Base-by-base conservation (phyloP, 2,888 invertebrate species). In the Euzetes globulus region DNA sequence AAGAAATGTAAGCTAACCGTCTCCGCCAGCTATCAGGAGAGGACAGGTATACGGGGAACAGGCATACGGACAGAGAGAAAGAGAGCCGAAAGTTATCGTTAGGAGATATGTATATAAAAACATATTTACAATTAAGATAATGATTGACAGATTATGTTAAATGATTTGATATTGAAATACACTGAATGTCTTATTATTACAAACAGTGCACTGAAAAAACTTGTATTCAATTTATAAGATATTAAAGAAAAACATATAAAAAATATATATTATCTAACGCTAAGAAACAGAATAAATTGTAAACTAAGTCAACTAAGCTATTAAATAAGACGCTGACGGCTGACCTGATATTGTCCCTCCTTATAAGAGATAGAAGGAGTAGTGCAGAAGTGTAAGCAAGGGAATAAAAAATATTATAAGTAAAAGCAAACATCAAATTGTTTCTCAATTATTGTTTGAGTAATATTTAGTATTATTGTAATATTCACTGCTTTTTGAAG, bases 1-100 rank as follows among this genome's bases (percentile, higher is more conserved):
- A 99, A 85, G 83, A 99, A 97, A 82, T 99, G 98, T 2, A 97
- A 86, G 83, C 96, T 98, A 13, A 99, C 96, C 86, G 95, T 97
- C 85, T 99, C 98, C 1, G 97, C 94, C 76, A 98, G 84, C 94
- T 98, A 83, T 77, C 19, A 22, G 22, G 19, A 5, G 15, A 29
- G 60, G 15, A 15, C 15, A 29, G 17, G 29, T 5, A 60, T 29
- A 13, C n/a, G 13, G 17, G 47, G 55, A 6, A 22, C 22, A 33
- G 29, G n/a, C 15, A 29, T 3, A n/a, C 1, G 60, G 17, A 60
- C 1, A 7, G 9, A 29, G 33, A 60, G 33, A 29, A 11, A 60
- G 29, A 60, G 17, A 27, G 27, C 6, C 6, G 4, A 55, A 22
- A 19, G 13, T 55, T 22, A 55, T 55, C 5, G 22, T 22, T 55